Evolutionary conservation across 2,797 vertebrate species (phyloP).

Genomic region (Ciconia nigra): DNA sequence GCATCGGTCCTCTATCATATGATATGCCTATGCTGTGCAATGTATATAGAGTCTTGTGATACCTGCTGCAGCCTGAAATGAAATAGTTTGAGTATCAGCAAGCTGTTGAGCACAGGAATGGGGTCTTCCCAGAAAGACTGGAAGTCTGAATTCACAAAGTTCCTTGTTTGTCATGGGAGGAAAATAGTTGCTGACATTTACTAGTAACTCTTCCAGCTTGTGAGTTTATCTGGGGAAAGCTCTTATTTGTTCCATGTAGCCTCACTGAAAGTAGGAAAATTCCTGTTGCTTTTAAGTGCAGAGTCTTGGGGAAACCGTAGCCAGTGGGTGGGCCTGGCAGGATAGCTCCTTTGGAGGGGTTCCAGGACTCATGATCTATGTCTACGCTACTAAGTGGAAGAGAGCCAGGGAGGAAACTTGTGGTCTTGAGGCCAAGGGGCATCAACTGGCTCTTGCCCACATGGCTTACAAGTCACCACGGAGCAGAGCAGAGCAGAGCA

Average conservation of each 20-base stretch:
- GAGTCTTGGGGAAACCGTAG: background rate
- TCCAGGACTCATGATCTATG: background rate
- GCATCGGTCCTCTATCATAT: background rate
- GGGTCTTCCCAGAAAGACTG: background rate
- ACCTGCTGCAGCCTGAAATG: background rate
- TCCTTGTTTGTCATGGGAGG: background rate
- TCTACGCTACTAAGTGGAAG: background rate
- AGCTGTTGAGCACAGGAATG: background rate
- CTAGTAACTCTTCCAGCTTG: background rate
- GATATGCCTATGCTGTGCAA: background rate
- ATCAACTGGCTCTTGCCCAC: background rate
- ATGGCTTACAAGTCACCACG: background rate
- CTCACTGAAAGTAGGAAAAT: background rate
- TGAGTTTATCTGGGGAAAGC: background rate
- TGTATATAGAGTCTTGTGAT: rapidly evolving
- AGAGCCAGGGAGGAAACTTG: background rate
- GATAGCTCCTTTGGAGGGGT: background rate
- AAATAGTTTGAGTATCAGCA: background rate
- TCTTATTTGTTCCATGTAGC: background rate
- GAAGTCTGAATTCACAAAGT: background rate
- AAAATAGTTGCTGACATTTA: background rate
- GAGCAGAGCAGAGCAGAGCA: background rate
- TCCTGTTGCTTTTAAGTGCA: background rate
- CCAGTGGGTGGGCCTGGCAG: background rate
- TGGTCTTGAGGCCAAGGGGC: background rate